Percentiles rank a stretch among this genome's conserved stretches.
These are phyloP conservation scores for Sinocyclocheilus anshuiensis DNA, from an alignment of 2,113 vertebrate genomes.

Conservation along the genomic window DNA sequence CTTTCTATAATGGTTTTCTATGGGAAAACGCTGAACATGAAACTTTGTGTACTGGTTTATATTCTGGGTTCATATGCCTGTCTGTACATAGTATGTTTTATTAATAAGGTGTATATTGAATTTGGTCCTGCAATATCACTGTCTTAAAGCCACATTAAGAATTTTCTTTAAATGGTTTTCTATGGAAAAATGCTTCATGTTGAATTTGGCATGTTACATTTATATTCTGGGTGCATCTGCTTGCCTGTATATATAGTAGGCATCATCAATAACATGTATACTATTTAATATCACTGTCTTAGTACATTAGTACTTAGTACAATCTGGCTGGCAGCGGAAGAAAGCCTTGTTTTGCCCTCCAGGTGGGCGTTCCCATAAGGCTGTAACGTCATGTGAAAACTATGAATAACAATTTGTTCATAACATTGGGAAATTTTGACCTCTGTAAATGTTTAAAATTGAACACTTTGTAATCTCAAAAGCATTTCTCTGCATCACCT, in stretches of 20 bases:
- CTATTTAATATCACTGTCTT: neutral
- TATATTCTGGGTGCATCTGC: neutral
- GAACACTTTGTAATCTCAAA: neutral
- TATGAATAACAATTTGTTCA: neutral
- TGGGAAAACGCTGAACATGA: neutral
- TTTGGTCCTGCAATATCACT: neutral
- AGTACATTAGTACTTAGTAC: neutral
- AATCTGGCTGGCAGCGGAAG: neutral
- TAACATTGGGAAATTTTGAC: neutral
- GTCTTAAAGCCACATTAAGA: neutral
- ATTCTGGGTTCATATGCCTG: neutral
- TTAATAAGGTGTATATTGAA: neutral
- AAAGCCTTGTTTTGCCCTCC: neutral
- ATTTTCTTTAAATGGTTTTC: neutral
- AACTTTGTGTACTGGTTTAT: neutral
- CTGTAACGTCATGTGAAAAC: no score
- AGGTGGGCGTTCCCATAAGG: no score
- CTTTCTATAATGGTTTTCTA: neutral
- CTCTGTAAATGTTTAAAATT: neutral
- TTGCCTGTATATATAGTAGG: neutral
- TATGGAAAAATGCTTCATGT: no score
- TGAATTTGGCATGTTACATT: neutral
- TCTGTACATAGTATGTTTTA: neutral
- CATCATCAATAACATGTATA: neutral
- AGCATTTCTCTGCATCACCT: neutral